Evolutionary conservation across 1,140 invertebrate genomes (phyloP).

Genomic region (Bradysia coprophila): DNA sequence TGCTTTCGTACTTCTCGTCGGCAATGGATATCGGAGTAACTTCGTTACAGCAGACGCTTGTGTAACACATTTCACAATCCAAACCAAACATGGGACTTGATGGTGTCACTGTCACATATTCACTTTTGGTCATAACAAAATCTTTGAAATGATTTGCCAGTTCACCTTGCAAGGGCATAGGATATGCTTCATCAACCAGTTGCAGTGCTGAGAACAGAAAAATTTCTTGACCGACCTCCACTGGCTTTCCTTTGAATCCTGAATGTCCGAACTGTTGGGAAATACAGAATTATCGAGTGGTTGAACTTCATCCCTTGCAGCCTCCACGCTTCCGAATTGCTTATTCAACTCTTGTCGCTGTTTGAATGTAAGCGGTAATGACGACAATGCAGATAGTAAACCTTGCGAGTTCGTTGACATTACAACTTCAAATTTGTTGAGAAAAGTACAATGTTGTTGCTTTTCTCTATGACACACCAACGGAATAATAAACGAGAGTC

Average conservation of each 20-base stretch:
- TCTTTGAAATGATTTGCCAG: slow-evolving; percentile 39
- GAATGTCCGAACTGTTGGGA: slow-evolving; percentile 25
- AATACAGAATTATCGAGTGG: slow-evolving; percentile 45
- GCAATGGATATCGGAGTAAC: slow-evolving; percentile 75
- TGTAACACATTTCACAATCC: slow-evolving; percentile 94
- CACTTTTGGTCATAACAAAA: slow-evolving; percentile 53
- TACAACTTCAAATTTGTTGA: slow-evolving; percentile 48
- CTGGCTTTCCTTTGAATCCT: slow-evolving; percentile 4
- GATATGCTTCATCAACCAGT: slow-evolving; percentile 75
- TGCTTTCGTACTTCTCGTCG: slow-evolving; percentile 52
- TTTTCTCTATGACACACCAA: slow-evolving; percentile 67
- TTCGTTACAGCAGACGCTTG: slow-evolving; percentile 44
- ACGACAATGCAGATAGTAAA: slow-evolving; percentile 53
- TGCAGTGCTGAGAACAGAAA: slow-evolving; percentile 68
- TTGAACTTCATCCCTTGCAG: slow-evolving; percentile 39
- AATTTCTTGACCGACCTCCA: slow-evolving; percentile 33
- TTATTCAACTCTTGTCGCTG: slow-evolving; percentile 42
- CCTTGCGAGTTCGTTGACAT: slow-evolving; percentile 49
- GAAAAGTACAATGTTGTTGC: slow-evolving; percentile 41
- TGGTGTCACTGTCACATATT: slow-evolving; percentile 53
- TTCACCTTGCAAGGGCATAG: slow-evolving; percentile 53
- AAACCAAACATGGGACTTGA: slow-evolving; percentile 75
- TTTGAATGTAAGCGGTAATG: slow-evolving; percentile 45
- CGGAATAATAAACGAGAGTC: slow-evolving; percentile 77
- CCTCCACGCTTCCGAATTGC: slow-evolving; percentile 45